Evolutionary conservation across 92 coral and sea anemone genomes (phyloP), one percentile per base, ranked within the genome.

Genomic region (Palythoa grandis): DNA sequence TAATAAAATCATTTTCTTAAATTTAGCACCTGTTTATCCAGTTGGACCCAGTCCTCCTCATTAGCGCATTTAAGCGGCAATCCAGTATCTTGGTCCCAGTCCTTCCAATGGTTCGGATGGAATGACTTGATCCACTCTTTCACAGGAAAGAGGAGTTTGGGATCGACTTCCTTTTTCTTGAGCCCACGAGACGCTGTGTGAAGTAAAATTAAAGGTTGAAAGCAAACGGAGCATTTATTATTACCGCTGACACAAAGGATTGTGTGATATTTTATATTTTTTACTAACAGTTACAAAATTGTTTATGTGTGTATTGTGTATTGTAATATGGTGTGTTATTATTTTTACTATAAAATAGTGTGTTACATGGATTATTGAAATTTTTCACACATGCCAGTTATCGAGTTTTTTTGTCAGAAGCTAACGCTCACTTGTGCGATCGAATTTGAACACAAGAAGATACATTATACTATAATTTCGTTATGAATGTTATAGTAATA

Each of bases 41-140:
- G 70, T 77, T 77, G 82, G 24, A 77, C 82, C 82, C 82, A 77
- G 70, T 77, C 82, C 5, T 77, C 82, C 35, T 77, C 22, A 20
- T 77, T 68, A 2, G 82, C 9, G 50, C 50, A 54, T 58, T 60
- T 58, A 2, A 19, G 48, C 48, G 82, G 82, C 29, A 77, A 56
- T 35, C 82, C 82, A 5, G 82, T 77, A 15, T 77, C 82, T 77
- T 22, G 50, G 82, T 57, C 29, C 82, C 82, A 77, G 70, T 54
- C 29, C 8, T 77, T 57, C 82, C 82, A 56, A 43, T 77, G 52
- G 69, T 58, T 35, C 4, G 82, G 82, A 37, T 54, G 69, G 50
- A 56, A 77, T 7, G 82, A 77, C 69, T 16, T 77, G 29, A 77
- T 35, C 82, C 82, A 77, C 48, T 60, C 70, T 39, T 57, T 77